Evolutionary conservation across 2,888 invertebrate species (phyloP).

Genomic region (Notodonta ziczac): DNA sequence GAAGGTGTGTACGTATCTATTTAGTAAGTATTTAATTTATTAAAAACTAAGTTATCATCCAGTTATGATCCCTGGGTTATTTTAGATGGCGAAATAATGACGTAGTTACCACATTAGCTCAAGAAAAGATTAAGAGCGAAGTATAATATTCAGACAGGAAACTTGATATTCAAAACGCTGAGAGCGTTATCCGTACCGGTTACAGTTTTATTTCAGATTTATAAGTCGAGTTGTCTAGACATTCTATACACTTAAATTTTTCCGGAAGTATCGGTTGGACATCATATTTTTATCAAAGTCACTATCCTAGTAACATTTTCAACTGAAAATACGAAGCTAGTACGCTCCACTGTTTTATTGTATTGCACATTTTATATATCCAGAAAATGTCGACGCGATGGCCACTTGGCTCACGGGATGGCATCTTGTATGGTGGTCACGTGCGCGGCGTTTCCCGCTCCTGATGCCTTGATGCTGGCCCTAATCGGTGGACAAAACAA

Average conservation of each 20-base stretch:
- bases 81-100: too few species aligned
- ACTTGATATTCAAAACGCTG: too few species aligned
- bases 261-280: not conserved
- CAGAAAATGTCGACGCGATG: conserved; percentile 22
- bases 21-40: too few species aligned
- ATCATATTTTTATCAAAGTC: not conserved
- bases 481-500: conserved; percentile 53
- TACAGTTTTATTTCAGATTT: too few species aligned
- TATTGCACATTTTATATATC: conserved; percentile 6
- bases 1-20: too few species aligned
- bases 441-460: conserved; percentile 44
- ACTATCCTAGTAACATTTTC: not conserved
- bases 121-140: too few species aligned
- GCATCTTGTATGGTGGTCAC: conserved; percentile 47
- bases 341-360: not conserved
- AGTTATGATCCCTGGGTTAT: too few species aligned
- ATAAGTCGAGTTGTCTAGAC: not conserved
- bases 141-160: too few species aligned
- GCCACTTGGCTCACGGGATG: conserved; percentile 22
- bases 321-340: not conserved
- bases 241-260: not conserved
- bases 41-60: too few species aligned
- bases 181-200: too few species aligned
- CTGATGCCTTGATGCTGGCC: conserved; percentile 56
- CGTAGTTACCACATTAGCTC: too few species aligned